phyloP scores from a whole-genome alignment of 2,888 invertebrate genomes.

The Chymomyza procnemis region DNA sequence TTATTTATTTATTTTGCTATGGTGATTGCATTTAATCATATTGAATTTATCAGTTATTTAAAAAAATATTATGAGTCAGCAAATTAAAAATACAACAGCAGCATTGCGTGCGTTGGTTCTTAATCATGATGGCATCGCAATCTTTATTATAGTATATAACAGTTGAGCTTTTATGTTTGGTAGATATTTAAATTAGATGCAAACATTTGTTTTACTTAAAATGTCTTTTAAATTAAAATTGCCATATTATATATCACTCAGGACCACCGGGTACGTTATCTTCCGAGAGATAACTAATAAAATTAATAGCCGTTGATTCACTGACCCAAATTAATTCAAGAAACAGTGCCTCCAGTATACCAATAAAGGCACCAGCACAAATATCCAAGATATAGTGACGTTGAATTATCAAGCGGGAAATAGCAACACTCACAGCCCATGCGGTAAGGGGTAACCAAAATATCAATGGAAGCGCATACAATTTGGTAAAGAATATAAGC shows the following conservation, averaged over 20 bases:
- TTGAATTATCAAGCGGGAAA: conserved; percentile 89
- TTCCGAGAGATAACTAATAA: conserved; percentile 66
- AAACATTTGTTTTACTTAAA: neutral
- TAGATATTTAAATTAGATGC: neutral
- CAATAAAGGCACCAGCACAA: conserved; percentile 85
- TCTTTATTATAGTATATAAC: neutral
- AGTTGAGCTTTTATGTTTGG: neutral
- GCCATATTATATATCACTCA: neutral
- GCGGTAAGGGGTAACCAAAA: conserved; percentile 83
- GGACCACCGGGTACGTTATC: conserved; percentile 62
- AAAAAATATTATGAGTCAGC: neutral
- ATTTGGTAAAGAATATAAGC: conserved; percentile 84
- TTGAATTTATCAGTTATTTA: neutral
- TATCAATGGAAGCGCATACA: conserved; percentile 82
- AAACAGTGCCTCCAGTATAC: conserved; percentile 84
- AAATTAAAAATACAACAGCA: too few species aligned
- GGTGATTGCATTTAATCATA: neutral
- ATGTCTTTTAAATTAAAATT: neutral
- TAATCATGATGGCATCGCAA: neutral
- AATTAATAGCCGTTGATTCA: conserved; percentile 72
- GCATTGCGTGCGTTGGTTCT: neutral
- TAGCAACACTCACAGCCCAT: conserved; percentile 87
- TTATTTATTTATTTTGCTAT: too few species aligned
- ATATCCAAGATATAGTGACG: conserved; percentile 94
- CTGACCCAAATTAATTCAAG: conserved; percentile 85